phyloP scores from a whole-genome alignment of 53 echinoderm and acorn worm species.

The Arbacia lixula region DNA sequence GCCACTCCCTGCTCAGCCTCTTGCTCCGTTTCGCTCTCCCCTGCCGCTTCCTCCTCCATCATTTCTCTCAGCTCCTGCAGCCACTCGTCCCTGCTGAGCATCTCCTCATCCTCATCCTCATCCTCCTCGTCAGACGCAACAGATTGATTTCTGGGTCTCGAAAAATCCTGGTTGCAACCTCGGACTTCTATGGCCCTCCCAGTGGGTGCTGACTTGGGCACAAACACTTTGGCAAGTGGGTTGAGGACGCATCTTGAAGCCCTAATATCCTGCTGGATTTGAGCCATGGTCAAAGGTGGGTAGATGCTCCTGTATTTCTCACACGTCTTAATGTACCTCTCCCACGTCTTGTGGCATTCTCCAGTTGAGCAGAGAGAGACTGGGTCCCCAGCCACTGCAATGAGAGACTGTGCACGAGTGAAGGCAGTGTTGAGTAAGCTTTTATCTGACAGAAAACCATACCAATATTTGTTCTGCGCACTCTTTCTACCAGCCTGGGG shows the following conservation, averaged over 20 bases:
- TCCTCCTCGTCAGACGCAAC: conserved; percentile 3
- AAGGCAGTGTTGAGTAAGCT: conserved; percentile 77
- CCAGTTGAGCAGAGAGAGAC: conserved; percentile 68
- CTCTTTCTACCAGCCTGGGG: conserved; percentile 30
- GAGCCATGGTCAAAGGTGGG: conserved; percentile 13
- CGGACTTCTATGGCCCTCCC: conserved; percentile 3
- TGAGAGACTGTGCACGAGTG: conserved; percentile 78
- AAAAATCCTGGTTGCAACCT: no score
- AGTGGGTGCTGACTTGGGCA: not conserved
- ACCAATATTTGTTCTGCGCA: conserved; percentile 56
- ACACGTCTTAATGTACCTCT: conserved; percentile 68
- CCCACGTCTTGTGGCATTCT: conserved; percentile 70
- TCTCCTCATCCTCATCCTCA: conserved; percentile 58
- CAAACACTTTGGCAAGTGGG: conserved; percentile 72
- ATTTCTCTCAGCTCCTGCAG: conserved; percentile 76
- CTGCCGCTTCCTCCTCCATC: conserved; percentile 37
- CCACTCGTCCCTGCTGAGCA: conserved; percentile 69
- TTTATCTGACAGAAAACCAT: conserved; percentile 74
- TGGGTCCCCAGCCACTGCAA: conserved; percentile 74
- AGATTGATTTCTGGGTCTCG: no score
- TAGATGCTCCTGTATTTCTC: conserved; percentile 43
- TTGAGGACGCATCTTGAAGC: conserved; percentile 80
- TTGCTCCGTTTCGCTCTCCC: conserved; percentile 1
- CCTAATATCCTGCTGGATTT: conserved; percentile 72
- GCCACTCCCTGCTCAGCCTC: not conserved